Percentiles rank a stretch among this genome's conserved stretches.
phyloP scores from a whole-genome alignment of 2,797 vertebrate genomes.

The Leptoclinus maculatus region DNA sequence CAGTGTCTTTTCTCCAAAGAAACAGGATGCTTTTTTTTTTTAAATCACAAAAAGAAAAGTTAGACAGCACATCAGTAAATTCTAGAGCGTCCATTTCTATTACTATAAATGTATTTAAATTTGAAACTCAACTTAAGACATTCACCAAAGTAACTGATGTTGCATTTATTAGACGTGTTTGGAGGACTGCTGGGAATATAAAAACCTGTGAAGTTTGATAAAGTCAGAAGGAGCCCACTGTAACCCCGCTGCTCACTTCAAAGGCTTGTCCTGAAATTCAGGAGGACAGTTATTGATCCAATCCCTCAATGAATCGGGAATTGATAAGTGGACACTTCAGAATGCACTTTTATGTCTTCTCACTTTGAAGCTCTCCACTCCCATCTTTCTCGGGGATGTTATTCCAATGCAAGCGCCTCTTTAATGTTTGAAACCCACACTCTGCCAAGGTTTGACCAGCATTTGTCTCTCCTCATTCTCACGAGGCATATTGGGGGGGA shows the following conservation, averaged over 20 bases:
- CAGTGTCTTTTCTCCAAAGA: conserved; percentile 35
- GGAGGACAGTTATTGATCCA: conserved; percentile 81
- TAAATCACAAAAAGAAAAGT: conserved; percentile 32
- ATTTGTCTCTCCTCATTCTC: conserved; percentile 19
- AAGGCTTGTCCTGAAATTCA: conserved; percentile 77
- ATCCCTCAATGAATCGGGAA: conserved; percentile 77
- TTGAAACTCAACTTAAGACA: conserved; percentile 36
- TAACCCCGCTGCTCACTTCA: conserved; percentile 72
- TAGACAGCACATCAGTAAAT: conserved; percentile 35
- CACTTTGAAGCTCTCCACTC: conserved; percentile 77
- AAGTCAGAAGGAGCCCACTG: conserved; percentile 45
- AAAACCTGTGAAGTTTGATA: conserved; percentile 58
- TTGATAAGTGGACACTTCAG: conserved; percentile 81
- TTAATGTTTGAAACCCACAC: conserved; percentile 67
- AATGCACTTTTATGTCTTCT: conserved; percentile 83
- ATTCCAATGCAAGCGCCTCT: conserved; percentile 56
- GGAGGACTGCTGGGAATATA: conserved; percentile 45
- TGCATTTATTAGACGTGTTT: conserved; percentile 58
- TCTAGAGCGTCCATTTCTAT: conserved; percentile 18
- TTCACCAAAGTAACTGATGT: conserved; percentile 43
- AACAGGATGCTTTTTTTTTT: conserved; percentile 18
- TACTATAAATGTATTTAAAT: conserved; percentile 39
- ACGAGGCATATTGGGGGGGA: not conserved
- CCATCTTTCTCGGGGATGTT: conserved; percentile 65
- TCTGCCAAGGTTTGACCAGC: conserved; percentile 36